These are phyloP conservation scores for Temnothorax rugatulus DNA, from an alignment of 2,888 invertebrate species.

Conservation along the genomic window DNA sequence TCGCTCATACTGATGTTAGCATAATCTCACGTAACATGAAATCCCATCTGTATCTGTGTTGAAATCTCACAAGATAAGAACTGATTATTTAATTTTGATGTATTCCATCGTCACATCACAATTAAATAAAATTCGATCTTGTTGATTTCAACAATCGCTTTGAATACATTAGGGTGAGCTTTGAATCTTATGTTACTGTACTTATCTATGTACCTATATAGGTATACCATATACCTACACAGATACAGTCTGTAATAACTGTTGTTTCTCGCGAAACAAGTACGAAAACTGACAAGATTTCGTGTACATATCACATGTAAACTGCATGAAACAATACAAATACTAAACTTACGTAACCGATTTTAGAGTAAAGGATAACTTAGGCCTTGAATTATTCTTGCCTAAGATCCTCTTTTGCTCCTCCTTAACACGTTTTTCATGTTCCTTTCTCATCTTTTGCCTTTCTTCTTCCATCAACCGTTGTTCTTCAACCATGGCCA, in stretches of 20 bases:
- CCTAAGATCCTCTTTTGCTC: slow-evolving; percentile 99
- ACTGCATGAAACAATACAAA: slow-evolving; percentile 78
- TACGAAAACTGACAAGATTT: slow-evolving; percentile 75
- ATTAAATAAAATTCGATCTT: slow-evolving; percentile 66
- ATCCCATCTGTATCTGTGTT: slow-evolving; percentile 61
- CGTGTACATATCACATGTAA: slow-evolving; percentile 81
- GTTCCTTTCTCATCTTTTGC: slow-evolving; percentile 96
- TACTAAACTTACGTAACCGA: slow-evolving; percentile 90
- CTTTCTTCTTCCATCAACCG: slow-evolving; percentile 98
- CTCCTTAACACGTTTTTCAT: slow-evolving; percentile 96
- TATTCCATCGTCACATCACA: slow-evolving; percentile 19
- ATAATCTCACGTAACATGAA: slow-evolving; percentile 60
- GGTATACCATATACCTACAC: slow-evolving; percentile 57
- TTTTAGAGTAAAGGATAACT: slow-evolving; percentile 96
- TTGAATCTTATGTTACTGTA: slow-evolving; percentile 63
- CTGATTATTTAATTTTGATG: slow-evolving; percentile 64
- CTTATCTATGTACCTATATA: slow-evolving; percentile 54
- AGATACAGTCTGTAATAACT: slow-evolving; percentile 53
- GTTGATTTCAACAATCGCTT: slow-evolving; percentile 62
- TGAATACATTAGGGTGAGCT: slow-evolving; percentile 70
- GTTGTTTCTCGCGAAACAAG: slow-evolving; percentile 67
- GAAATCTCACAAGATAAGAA: slow-evolving; percentile 64
- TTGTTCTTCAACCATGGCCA: slow-evolving; percentile 98
- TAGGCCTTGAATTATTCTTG: slow-evolving; percentile 98
- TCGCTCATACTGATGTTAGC: slow-evolving; percentile 60